phyloP scores from a whole-genome alignment of 2,888 invertebrate genomes.

The Thymelicus acteon region DNA sequence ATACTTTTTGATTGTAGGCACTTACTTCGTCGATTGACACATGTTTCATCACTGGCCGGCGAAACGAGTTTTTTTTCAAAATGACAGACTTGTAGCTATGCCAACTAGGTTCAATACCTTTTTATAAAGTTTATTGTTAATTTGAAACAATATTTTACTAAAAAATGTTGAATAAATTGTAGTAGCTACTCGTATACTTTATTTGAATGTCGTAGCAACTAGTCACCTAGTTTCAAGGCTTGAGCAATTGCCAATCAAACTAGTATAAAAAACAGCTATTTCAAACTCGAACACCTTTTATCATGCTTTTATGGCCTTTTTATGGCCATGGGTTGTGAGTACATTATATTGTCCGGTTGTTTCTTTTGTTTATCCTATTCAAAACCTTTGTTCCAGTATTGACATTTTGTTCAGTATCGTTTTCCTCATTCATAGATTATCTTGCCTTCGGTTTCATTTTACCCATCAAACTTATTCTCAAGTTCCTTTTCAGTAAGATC shows the following conservation, averaged over 20 bases:
- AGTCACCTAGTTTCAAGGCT: slow-evolving; percentile 3
- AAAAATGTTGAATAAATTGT: background rate
- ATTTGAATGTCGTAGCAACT: background rate
- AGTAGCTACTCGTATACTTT: background rate
- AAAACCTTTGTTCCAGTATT: background rate
- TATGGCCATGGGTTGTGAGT: slow-evolving; percentile 1
- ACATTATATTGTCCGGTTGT: no score
- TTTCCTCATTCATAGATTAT: background rate
- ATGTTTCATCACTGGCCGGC: no score
- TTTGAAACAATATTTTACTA: background rate
- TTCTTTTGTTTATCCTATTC: background rate
- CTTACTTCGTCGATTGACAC: no score
- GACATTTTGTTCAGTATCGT: background rate
- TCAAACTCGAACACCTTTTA: slow-evolving; percentile 2
- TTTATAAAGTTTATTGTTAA: background rate
- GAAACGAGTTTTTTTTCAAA: no score
- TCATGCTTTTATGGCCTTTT: no score
- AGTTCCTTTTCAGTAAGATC: no score
- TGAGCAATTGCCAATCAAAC: no score
- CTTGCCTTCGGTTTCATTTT: no score
- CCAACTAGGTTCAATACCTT: no score
- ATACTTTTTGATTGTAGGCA: no score
- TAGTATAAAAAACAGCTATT: background rate
- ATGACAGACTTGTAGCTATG: no score
- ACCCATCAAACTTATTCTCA: no score